Evolutionary conservation across 2,888 invertebrate genomes (phyloP), one percentile per base, ranked within the genome.

Genomic region (Taenaris catops): DNA sequence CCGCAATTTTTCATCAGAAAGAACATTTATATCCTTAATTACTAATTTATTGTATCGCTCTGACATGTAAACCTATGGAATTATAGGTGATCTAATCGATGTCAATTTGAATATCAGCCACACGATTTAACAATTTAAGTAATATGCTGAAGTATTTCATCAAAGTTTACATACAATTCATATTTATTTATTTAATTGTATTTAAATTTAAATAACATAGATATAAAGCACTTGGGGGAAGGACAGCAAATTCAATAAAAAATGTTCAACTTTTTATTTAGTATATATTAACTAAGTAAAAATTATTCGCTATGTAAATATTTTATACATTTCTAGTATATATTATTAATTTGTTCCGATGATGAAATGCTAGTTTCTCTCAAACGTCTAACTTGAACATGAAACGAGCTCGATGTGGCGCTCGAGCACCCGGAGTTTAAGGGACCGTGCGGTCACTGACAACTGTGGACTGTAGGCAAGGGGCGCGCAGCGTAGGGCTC

Each of bases 231-330:
- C 87, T 87, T 87, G 76, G 87, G 87, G 87, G 81, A 86, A 87
- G 87, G 87, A 87, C 84, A 87, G 87, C 87, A 86, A 87, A 87
- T 87, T 81, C 79, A 87, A 87, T 87, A 79, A 87, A 83, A 87
- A 87, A 84, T 73, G 74, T 78, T 81, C 70, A 70, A 70, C 76
- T 78, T 80, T 78, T 78, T 73, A 78, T 81, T 83, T 79, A 80
- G 66, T 81, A 75, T 73, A 70, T 68, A 79, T 75, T 83, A 86
- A 86, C 84, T 84, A 84, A 86, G 80, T 83, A 86, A 84, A 84
- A 86, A 84, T 83, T 83, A 84, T 81, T 80, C 64, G 67, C 86
- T 86, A 86, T 81, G 72, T 86, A 83, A 83, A 84, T 86, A 83
- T 84, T 78, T 81, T 80, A 83, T 83, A 84, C 84, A 86, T 78